A percentile compares a stretch with the other conserved stretches of the same genome.
Conservation (phyloP, 2,888 invertebrate species). For the Augochlorella aurata region DNA sequence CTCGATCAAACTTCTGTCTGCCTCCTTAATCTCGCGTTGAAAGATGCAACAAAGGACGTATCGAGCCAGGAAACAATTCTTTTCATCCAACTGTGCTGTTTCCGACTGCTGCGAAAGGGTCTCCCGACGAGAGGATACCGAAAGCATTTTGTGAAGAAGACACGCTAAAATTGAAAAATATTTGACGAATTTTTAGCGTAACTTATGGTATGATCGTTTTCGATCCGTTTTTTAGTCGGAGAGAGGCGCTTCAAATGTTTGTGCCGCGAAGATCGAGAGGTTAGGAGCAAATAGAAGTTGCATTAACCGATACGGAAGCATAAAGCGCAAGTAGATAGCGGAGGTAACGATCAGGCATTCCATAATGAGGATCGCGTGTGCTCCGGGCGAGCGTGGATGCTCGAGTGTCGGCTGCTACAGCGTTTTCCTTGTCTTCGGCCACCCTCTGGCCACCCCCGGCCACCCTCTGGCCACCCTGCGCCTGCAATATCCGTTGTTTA, state of each 20-base stretch:
- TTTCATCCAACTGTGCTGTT: background rate
- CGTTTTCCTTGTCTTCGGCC: conserved; percentile 61
- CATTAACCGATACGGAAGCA: conserved; percentile 61
- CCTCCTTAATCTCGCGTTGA: too few relatives aligned
- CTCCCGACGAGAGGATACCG: too few relatives aligned
- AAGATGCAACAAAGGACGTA: background rate
- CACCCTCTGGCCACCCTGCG: conserved; percentile 51
- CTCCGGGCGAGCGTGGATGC: conserved; percentile 52
- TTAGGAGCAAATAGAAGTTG: conserved; percentile 27
- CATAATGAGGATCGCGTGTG: conserved; percentile 80
- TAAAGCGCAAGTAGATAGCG: conserved; percentile 50
- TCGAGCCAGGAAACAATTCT: background rate
- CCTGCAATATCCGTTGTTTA: conserved; percentile 68
- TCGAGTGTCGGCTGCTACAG: conserved; percentile 59
- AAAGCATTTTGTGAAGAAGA: too few relatives aligned
- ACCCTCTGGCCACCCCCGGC: conserved; percentile 43
- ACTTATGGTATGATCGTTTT: too few relatives aligned
- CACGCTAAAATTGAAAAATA: too few relatives aligned
- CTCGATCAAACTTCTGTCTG: background rate
- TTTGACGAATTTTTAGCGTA: too few relatives aligned
- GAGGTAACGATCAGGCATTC: conserved; percentile 64
- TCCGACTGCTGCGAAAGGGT: too few relatives aligned
- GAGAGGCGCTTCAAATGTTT: too few relatives aligned
- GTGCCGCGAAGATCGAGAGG: background rate
- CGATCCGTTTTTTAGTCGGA: too few relatives aligned